Percentiles rank a stretch among this genome's conserved stretches.
Conservation (phyloP, 2,888 invertebrate species). For the Flabesymbios commensalis region DNA sequence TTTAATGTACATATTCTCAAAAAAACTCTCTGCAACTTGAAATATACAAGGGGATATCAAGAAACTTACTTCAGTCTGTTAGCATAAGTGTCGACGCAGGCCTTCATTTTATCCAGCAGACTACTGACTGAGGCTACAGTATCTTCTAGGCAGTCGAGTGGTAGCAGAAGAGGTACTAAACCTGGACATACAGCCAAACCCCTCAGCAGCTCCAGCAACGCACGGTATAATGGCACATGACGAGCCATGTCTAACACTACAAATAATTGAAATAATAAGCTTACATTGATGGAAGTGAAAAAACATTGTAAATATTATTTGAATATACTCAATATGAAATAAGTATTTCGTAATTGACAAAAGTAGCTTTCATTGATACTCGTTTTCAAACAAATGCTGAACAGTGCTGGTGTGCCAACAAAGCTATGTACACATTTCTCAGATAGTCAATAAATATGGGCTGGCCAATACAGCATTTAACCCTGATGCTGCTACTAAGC, state of each 20-base stretch:
- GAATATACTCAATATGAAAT: not conserved
- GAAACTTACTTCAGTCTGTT: conserved; percentile 62
- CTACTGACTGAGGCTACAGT: conserved; percentile 68
- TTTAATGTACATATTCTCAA: too few relatives aligned
- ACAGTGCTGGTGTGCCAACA: too few relatives aligned
- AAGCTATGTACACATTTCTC: too few relatives aligned
- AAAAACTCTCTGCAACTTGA: too few relatives aligned
- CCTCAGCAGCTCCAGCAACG: conserved; percentile 78
- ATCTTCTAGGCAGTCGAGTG: conserved; percentile 62
- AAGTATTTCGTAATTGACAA: not conserved
- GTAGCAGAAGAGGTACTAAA: conserved; percentile 71
- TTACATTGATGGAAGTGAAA: not conserved
- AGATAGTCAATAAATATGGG: too few relatives aligned
- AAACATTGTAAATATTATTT: not conserved
- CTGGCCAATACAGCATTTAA: too few relatives aligned
- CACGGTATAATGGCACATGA: conserved; percentile 89
- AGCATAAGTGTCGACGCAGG: conserved; percentile 89
- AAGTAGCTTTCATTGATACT: not conserved
- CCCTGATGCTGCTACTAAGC: too few relatives aligned
- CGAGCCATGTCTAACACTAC: conserved; percentile 92
- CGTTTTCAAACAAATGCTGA: not conserved
- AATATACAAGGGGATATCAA: too few relatives aligned
- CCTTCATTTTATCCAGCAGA: conserved; percentile 83
- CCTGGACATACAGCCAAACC: conserved; percentile 72
- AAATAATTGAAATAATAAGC: conserved; percentile 11